These are phyloP conservation scores for Micrastur ruficollis DNA, from an alignment of 2,797 vertebrate genomes.

Conservation along the genomic window DNA sequence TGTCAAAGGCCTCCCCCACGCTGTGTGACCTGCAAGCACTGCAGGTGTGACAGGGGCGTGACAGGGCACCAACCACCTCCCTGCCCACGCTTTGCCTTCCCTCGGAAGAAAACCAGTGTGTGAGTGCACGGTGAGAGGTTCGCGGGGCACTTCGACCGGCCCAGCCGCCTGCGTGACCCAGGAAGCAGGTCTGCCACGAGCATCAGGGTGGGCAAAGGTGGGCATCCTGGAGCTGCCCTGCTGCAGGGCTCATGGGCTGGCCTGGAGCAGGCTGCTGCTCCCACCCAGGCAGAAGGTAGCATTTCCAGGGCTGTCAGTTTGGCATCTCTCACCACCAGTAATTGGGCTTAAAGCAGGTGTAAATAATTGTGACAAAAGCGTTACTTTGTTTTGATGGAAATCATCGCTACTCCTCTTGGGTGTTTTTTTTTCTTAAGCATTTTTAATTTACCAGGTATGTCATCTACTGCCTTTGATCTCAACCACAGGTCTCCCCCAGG, in stretches of 20 bases:
- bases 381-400: not conserved
- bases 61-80: not conserved
- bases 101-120: not conserved
- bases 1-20: not conserved
- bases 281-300: not conserved
- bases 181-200: not conserved
- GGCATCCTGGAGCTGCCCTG: not conserved
- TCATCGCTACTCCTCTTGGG: not conserved
- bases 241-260: not conserved
- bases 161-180: not conserved
- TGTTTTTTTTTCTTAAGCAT: not conserved
- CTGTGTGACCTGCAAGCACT: not conserved
- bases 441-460: not conserved
- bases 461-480: not conserved
- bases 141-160: accelerated
- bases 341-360: not conserved
- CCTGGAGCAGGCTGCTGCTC: not conserved
- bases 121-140: accelerated
- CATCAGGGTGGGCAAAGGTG: not conserved
- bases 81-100: not conserved
- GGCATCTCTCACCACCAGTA: not conserved
- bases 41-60: not conserved
- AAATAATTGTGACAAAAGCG: not conserved
- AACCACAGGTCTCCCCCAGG: not conserved
- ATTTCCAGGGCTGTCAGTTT: not conserved